Conservation (phyloP, 2,888 invertebrate genomes). For the Meteorus cinctellus region DNA sequence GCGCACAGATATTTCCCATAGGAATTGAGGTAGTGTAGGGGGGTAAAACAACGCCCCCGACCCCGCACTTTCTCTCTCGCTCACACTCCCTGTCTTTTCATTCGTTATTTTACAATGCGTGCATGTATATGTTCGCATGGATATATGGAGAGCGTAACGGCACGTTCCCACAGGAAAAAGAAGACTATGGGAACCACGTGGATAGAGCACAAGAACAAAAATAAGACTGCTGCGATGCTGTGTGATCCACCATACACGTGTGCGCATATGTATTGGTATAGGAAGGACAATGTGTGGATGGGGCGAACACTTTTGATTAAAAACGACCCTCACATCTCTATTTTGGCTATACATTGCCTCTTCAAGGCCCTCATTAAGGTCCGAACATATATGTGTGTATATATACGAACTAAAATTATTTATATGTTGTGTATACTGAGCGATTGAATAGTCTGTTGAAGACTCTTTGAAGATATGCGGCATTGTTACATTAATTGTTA, state of each 20-base stretch:
- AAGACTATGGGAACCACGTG: constrained; percentile 62
- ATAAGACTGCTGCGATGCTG: constrained; percentile 18
- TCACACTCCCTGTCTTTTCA: neutral
- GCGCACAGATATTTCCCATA: constrained; percentile 70
- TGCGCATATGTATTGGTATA: neutral
- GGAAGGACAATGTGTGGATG: constrained; percentile 36
- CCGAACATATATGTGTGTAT: neutral
- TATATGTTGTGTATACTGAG: neutral
- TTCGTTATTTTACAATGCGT: constrained; percentile 7
- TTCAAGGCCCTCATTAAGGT: constrained; percentile 31
- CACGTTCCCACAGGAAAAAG: constrained; percentile 67
- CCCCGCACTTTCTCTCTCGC: neutral
- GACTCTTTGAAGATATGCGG: neutral
- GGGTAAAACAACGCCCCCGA: constrained; percentile 34
- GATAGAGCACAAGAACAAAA: constrained; percentile 22
- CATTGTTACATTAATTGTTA: neutral
- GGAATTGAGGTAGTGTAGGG: constrained; percentile 62
- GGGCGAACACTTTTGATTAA: constrained; percentile 43
- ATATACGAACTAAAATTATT: neutral
- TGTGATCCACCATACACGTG: neutral
- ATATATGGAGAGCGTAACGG: constrained; percentile 47
- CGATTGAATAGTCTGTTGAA: constrained; percentile 6
- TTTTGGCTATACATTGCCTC: neutral
- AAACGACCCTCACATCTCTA: constrained; percentile 26
- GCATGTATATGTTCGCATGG: constrained; percentile 14